Conservation (phyloP, 2,888 invertebrate genomes). For the Oxyscelio sp. region DNA sequence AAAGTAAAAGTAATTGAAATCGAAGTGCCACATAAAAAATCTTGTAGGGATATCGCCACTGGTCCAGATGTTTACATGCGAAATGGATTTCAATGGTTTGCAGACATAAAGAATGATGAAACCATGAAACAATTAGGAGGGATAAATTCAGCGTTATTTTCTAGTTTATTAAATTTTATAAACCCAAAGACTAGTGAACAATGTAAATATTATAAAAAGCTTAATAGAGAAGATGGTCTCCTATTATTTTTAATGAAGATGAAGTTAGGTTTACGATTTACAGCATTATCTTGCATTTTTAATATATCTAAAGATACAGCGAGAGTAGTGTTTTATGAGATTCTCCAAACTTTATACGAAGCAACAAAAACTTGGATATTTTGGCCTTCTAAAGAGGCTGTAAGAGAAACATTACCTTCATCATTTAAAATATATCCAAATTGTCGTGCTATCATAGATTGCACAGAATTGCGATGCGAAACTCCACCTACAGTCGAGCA, state of each 20-base stretch:
- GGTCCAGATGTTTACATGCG: constrained; percentile 17
- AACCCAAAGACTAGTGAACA: too few species aligned
- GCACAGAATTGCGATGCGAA: constrained; percentile 61
- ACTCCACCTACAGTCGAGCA: constrained; percentile 64
- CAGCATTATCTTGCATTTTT: constrained; percentile 64
- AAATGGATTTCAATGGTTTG: constrained; percentile 59
- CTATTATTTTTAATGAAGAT: constrained; percentile 68
- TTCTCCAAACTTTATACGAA: constrained; percentile 52
- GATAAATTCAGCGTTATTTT: constrained; percentile 45
- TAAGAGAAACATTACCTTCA: constrained; percentile 42
- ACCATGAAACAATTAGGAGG: constrained; percentile 53
- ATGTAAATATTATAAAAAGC: too few species aligned
- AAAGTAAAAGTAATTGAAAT: constrained; percentile 20
- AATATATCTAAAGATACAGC: too few species aligned
- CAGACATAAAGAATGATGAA: constrained; percentile 44
- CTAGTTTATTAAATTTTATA: constrained; percentile 52
- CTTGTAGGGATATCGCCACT: not conserved
- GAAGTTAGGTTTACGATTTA: constrained; percentile 65
- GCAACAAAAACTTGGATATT: constrained; percentile 52
- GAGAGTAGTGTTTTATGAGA: too few species aligned
- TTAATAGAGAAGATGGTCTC: constrained; percentile 53
- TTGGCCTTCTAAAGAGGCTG: constrained; percentile 55
- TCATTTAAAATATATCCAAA: constrained; percentile 51
- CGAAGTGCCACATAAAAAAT: constrained; percentile 13
- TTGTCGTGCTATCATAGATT: constrained; percentile 65